A percentile compares a stretch with the other conserved stretches of the same genome.
Evolutionary conservation across 1,140 invertebrate genomes (phyloP).

Genomic region (Cydia fagiglandana): DNA sequence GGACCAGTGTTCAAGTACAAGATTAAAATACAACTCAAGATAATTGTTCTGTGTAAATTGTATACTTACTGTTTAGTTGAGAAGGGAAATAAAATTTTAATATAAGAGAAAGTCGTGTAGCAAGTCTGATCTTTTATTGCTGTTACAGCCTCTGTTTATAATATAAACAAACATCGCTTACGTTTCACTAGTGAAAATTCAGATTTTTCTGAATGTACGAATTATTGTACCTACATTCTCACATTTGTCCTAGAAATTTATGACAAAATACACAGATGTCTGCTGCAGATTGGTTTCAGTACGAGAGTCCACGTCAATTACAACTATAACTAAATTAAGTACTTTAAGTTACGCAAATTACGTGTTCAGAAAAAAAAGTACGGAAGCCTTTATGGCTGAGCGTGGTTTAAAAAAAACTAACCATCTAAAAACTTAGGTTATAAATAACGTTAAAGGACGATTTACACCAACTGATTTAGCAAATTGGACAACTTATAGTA

Average conservation of each 20-base stretch:
- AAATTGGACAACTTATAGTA: not conserved
- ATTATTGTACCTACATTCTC: conserved; percentile 44
- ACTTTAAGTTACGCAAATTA: conserved; percentile 50
- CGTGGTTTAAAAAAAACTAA: conserved; percentile 55
- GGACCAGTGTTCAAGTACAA: not conserved
- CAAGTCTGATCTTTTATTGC: conserved; percentile 77
- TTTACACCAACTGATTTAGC: conserved; percentile 40
- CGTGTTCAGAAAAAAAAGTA: conserved; percentile 42
- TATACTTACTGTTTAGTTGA: not conserved
- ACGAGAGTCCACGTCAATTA: conserved; percentile 50
- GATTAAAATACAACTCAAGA: not conserved
- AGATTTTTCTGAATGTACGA: conserved; percentile 61
- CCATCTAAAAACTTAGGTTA: conserved; percentile 58
- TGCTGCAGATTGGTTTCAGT: conserved; percentile 46
- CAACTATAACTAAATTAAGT: conserved; percentile 66
- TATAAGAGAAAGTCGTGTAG: conserved; percentile 46
- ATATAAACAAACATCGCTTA: conserved; percentile 76
- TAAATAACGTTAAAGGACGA: conserved; percentile 50
- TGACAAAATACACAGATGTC: conserved; percentile 63
- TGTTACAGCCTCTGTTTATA: conserved; percentile 77
- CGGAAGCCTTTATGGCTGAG: conserved; percentile 59
- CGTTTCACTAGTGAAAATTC: conserved; percentile 71
- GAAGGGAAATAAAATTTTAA: conserved; percentile 9
- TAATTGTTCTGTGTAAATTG: not conserved
- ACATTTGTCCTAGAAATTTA: conserved; percentile 44